Conservation (phyloP, 2,113 vertebrate genomes). For the Brevimyrus niger region DNA sequence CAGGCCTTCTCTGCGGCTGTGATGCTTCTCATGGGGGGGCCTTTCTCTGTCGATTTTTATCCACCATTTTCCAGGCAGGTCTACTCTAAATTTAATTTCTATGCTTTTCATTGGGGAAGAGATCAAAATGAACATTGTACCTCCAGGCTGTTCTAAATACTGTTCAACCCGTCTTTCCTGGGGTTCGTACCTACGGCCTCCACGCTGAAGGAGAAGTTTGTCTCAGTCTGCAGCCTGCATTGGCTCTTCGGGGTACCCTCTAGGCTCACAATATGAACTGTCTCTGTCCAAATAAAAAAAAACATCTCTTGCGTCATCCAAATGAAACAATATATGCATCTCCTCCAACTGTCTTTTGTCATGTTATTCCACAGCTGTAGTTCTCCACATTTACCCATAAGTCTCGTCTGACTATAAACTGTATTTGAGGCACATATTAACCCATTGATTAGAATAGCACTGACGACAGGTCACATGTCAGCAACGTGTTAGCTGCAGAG, state of each 20-base stretch:
- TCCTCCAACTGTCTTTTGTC: background rate
- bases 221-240: conserved; percentile 42
- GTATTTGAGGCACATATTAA: background rate
- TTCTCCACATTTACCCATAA: background rate
- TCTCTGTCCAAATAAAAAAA: conserved; percentile 39
- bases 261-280: conserved; percentile 63
- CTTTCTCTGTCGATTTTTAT: too few species aligned
- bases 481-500: background rate
- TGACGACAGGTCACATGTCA: background rate
- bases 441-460: background rate
- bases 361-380: background rate
- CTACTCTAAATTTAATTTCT: background rate
- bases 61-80: background rate
- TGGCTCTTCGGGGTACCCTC: conserved; percentile 53
- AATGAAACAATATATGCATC: background rate
- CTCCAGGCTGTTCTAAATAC: background rate
- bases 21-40: background rate
- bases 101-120: background rate
- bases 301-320: background rate
- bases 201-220: conserved; percentile 56
- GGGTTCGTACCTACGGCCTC: conserved; percentile 68
- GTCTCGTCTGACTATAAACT: background rate
- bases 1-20: background rate
- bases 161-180: background rate
- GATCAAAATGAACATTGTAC: background rate